phyloP scores from a whole-genome alignment of 2,797 vertebrate species.

The Zalophus californianus region DNA sequence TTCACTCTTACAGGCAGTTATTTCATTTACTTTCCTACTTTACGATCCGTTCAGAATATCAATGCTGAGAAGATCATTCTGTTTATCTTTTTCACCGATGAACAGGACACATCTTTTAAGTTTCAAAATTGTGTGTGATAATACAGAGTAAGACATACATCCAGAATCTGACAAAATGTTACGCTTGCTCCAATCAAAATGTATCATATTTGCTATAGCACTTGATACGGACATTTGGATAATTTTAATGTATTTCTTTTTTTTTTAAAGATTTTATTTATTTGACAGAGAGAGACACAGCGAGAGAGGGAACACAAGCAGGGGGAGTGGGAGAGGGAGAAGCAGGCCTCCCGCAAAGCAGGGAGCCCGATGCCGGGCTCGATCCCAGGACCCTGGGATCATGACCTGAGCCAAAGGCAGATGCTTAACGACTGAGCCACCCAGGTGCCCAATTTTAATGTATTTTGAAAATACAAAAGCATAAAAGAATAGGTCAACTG shows the following conservation, averaged over 20 bases:
- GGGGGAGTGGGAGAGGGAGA: too few relatives aligned
- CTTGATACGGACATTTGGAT: background rate
- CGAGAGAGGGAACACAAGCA: too few relatives aligned
- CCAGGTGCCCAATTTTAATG: background rate
- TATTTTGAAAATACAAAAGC: slow-evolving; percentile 19
- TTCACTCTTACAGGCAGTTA: background rate
- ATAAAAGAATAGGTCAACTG: background rate
- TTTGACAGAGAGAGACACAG: too few relatives aligned
- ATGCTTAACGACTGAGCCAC: too few relatives aligned
- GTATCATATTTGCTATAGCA: background rate
- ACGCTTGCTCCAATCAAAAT: slow-evolving; percentile 17
- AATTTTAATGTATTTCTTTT: slow-evolving; percentile 28
- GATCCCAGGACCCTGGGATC: too few relatives aligned
- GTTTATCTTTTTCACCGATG: background rate
- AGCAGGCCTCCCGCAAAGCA: too few relatives aligned
- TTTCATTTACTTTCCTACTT: background rate
- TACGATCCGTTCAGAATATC: background rate
- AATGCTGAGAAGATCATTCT: background rate
- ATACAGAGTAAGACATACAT: background rate
- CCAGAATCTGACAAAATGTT: background rate
- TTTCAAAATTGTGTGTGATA: background rate
- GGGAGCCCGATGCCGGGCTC: too few relatives aligned
- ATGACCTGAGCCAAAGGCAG: too few relatives aligned
- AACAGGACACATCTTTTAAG: background rate
- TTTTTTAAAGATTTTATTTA: too few relatives aligned